Base-by-base conservation (phyloP, 2,797 vertebrate genomes). In the Micropoecilia bifurca region DNA sequence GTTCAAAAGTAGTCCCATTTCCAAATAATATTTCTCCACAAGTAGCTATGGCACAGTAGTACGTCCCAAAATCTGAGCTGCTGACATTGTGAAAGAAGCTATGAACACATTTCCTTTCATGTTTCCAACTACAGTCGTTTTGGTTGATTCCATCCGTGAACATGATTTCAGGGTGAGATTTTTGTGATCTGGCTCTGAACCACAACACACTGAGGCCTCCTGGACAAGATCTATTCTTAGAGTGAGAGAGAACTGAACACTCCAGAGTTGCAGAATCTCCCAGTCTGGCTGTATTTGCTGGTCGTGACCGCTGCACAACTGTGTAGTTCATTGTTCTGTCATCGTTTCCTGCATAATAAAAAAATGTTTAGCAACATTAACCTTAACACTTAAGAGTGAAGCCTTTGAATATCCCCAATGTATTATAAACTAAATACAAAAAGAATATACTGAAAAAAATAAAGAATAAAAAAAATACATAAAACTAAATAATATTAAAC, bases 191-290 rank as follows among this genome's bases (percentile, higher is more conserved):
- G 33, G 61, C 61, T 63, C 61, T 36, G 16, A 63, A 36, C 61
- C 61, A 48, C 16, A 48, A 20, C 47, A 48, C 47, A 48, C 18
- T 6, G 18, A 48, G 47, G 18, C 47, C 47, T 20, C 61, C 61
- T 63, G 16, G 61, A 36, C 61, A 63, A 63, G 61, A 18, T 2
- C 20, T 63, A 18, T 33, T 7, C 30, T 63, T 20, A 8, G 61
- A 63, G 14, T 36, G 16, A 63, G 61, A 63, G 28, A 63, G 61
- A 63, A 63, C 36, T 63, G 61, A 63, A 63, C 61, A 63, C 61
- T 36, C 61, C 61, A 63, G 16, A 20, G 61, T 63, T 63, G 14
- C 33, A 63, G 30, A 22, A 20, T 36, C 33, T 63, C 33, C 61
- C 61, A 57, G 1, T 18, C 6, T 33, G 13, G 6, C 59, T 18